Evolutionary conservation across 2,797 vertebrate species (phyloP), one percentile per base, ranked within the genome.

Genomic region (Phylloscopus collybita): DNA sequence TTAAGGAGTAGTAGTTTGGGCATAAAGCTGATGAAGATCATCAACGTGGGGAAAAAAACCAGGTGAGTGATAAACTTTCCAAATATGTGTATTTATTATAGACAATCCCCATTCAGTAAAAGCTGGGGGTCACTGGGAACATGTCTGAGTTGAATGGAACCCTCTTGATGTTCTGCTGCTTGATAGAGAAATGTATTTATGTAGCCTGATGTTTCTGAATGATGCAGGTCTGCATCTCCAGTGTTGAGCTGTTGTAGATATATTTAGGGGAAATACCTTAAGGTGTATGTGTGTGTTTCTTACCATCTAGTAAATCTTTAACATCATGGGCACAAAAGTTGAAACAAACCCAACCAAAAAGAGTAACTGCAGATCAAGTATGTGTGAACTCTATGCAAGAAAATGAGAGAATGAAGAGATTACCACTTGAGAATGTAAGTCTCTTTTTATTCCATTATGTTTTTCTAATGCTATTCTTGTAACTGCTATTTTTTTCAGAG

Each of bases 241-340:
- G 16, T 51, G 32, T 40, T 82, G 13, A 13, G 59, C 38, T 89
- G 10, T 21, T 72, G 26, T 13, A 69, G 22, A 20, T 50, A 2
- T 1, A 0, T 22, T 25, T 61, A 27, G 18, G 29, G 45, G 19
- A 44, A 72, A 60, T 51, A 23, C 8, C 16, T 42, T 40, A 69
- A 1, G 5, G 25, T 73, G 6, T 16, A 3, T 42, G 10, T 81
- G 16, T 96, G 27, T 91, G 14, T 86, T 93, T 90, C 56, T 61
- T 70, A 54, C 75, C 38, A 80, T 96, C 20, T 93, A 99, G 98
- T 91, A 98, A 98, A 95, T 95, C 95, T 32, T 70, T 99, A 93
- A 99, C 99, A 42, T 99, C 99, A n/a, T 99, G 99, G 99, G 99
- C 98, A 65, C 98, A 99, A 89, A 99, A 98, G 88, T 96, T 99